Percentiles rank a stretch among this genome's conserved stretches.
phyloP scores from a whole-genome alignment of 2,113 vertebrate species.

The Corythornis vintsioides region DNA sequence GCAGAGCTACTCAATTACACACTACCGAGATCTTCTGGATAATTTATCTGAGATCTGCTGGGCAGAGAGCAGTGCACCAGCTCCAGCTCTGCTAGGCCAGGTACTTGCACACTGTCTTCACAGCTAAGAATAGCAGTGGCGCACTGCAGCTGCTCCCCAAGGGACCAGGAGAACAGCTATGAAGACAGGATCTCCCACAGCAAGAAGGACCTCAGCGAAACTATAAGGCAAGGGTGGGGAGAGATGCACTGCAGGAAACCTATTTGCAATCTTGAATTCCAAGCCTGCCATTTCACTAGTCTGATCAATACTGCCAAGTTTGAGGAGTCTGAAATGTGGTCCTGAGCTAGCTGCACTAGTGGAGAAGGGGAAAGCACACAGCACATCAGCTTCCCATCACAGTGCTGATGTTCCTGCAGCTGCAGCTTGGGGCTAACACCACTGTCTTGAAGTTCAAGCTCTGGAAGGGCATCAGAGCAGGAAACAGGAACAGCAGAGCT shows the following conservation, averaged over 20 bases:
- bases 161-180: slow-evolving; percentile 40
- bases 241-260: neutral
- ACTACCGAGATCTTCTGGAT: slow-evolving; percentile 54
- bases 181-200: slow-evolving; percentile 41
- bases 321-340: neutral
- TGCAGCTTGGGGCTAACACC: neutral
- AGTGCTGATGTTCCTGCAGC: neutral
- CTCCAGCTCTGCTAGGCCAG: slow-evolving; percentile 59
- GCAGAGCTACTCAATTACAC: slow-evolving; percentile 63
- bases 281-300: slow-evolving; percentile 13
- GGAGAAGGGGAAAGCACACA: neutral
- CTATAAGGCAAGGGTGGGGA: neutral
- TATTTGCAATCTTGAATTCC: neutral
- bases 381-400: neutral
- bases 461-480: neutral
- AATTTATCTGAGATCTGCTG: slow-evolving; percentile 61
- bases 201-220: slow-evolving; percentile 1
- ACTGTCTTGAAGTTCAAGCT: neutral
- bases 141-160: slow-evolving; percentile 69
- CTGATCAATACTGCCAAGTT: neutral
- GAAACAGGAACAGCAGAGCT: neutral
- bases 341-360: neutral
- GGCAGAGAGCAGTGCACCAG: slow-evolving; percentile 50
- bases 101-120: slow-evolving; percentile 43
- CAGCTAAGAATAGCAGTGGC: slow-evolving; percentile 68